Conservation (phyloP, 2,113 vertebrate genomes). For the Myanophis thanlyinensis region DNA sequence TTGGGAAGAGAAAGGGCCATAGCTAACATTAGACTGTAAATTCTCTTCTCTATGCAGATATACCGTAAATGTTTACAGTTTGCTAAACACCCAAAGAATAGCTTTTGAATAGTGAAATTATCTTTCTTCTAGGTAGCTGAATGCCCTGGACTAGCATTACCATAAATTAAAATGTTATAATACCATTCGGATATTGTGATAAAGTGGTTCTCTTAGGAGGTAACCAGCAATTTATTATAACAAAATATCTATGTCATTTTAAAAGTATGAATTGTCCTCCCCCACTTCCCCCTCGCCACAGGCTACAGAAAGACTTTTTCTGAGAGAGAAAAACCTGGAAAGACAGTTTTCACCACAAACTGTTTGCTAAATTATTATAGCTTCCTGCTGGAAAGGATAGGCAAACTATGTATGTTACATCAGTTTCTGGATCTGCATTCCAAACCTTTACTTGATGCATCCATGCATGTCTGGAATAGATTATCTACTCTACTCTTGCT, state of each 20-base stretch:
- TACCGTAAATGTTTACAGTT: background rate
- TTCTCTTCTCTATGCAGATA: background rate
- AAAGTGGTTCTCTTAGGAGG: background rate
- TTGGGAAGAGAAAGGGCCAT: background rate
- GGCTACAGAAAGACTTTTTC: background rate
- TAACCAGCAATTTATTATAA: background rate
- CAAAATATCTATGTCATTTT: background rate
- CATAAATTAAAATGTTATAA: background rate
- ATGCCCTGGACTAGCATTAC: background rate
- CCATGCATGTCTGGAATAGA: background rate
- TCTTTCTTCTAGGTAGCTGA: background rate
- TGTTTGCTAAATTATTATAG: background rate
- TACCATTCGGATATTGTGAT: background rate
- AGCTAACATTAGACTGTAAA: background rate
- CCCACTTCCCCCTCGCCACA: background rate
- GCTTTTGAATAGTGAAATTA: background rate
- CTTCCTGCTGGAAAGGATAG: background rate
- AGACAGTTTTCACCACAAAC: background rate
- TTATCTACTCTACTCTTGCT: background rate
- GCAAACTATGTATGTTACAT: background rate
- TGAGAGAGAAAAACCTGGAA: background rate
- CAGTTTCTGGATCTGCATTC: background rate
- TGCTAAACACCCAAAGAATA: background rate
- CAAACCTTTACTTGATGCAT: background rate
- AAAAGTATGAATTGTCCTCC: background rate